Evolutionary conservation across 2,797 vertebrate species (phyloP).

Genomic region (Pagetopsis macropterus): DNA sequence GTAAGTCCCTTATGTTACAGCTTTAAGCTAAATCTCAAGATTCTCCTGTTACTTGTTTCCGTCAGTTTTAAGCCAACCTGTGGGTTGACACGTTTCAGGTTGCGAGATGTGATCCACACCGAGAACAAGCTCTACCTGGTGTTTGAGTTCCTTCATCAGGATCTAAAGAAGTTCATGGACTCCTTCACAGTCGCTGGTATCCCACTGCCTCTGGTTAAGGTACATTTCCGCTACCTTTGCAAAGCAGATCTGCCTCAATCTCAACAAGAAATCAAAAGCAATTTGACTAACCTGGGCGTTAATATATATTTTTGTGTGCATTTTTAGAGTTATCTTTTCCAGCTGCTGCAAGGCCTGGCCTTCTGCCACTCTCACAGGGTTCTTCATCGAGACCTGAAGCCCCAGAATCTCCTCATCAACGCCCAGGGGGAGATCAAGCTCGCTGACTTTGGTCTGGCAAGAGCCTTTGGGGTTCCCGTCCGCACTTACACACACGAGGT

Average conservation of each 20-base stretch:
- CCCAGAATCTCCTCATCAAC: slow-evolving; percentile 96
- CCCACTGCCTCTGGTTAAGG: slow-evolving; percentile 93
- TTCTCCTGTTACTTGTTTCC: not conserved
- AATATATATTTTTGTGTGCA: slow-evolving; percentile 1
- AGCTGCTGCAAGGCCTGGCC: slow-evolving; percentile 94
- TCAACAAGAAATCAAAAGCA: not conserved
- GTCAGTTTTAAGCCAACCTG: not conserved
- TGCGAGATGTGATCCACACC: slow-evolving; percentile 96
- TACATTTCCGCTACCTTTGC: slow-evolving; percentile 49
- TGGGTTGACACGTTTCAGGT: slow-evolving; percentile 70
- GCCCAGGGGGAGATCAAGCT: slow-evolving; percentile 95
- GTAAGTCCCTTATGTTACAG: slow-evolving; percentile 78
- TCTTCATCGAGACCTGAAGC: slow-evolving; percentile 95
- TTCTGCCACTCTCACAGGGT: slow-evolving; percentile 97
- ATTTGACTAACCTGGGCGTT: not conserved
- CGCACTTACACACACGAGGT: slow-evolving; percentile 97
- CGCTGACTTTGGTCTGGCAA: slow-evolving; percentile 94
- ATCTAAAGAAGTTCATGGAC: slow-evolving; percentile 99
- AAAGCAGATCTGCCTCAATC: not conserved
- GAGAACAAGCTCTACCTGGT: slow-evolving; percentile 99
- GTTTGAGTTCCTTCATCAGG: slow-evolving; percentile 98
- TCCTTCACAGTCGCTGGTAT: slow-evolving; percentile 89
- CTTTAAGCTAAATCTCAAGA: not conserved
- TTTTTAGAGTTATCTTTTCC: slow-evolving; percentile 93
- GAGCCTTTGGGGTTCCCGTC: slow-evolving; percentile 94